Evolutionary conservation across 2,113 vertebrate species (phyloP).

Genomic region (Pterocles gutturalis): DNA sequence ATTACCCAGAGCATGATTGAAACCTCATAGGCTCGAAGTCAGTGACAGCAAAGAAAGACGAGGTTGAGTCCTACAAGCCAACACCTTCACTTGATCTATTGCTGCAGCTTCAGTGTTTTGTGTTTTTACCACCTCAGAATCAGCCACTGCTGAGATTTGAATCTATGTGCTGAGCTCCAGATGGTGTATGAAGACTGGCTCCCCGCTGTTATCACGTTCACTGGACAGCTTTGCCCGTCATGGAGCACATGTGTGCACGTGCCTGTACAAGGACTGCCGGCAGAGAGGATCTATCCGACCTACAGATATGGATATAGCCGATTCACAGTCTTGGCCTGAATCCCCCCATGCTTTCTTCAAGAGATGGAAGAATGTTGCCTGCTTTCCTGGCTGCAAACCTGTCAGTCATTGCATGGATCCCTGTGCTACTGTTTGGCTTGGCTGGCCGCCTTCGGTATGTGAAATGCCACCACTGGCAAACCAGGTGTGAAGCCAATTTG

Average conservation of each 20-base stretch:
- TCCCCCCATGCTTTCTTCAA: not conserved
- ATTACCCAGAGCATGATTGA: not conserved
- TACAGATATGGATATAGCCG: not conserved
- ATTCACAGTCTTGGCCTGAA: not conserved
- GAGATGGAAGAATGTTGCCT: not conserved
- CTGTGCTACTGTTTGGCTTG: slow-evolving; percentile 40
- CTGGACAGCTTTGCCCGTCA: rapidly evolving
- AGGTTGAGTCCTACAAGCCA: not conserved
- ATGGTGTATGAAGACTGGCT: not conserved
- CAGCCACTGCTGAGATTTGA: not conserved
- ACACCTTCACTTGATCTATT: not conserved
- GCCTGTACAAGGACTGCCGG: not conserved
- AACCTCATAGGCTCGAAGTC: not conserved
- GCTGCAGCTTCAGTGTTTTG: not conserved
- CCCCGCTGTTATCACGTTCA: not conserved
- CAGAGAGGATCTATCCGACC: not conserved
- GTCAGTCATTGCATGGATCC: not conserved
- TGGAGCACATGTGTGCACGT: not conserved
- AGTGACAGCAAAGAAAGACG: not conserved
- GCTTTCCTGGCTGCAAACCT: not conserved
- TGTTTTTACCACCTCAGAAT: not conserved
- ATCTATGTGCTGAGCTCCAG: not conserved
- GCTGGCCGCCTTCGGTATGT: not conserved
- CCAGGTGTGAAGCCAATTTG: slow-evolving; percentile 54
- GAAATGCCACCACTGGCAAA: slow-evolving; percentile 21